Conservation (phyloP, 1,140 invertebrate genomes). For the Lepidurus packardi region DNA sequence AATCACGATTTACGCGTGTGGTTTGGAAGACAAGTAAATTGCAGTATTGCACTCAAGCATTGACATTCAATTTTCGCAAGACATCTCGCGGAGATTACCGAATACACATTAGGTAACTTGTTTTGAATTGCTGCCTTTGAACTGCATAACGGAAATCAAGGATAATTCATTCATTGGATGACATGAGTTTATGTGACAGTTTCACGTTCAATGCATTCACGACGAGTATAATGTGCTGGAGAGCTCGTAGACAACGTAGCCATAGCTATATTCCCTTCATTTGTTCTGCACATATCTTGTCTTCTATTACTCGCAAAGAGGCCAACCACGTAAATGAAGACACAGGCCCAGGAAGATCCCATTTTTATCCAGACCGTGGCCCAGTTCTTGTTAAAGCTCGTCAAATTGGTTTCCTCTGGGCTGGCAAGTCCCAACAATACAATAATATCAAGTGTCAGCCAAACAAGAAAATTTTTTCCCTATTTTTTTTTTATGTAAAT, state of each 20-base stretch:
- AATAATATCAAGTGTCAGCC: conserved; percentile 4
- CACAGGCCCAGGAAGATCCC: conserved; percentile 40
- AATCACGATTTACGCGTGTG: too few relatives aligned
- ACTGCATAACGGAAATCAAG: background rate
- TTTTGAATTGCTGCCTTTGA: background rate
- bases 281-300: background rate
- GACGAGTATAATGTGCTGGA: background rate
- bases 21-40: background rate
- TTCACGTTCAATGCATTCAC: conserved; percentile 31
- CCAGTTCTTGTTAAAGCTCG: conserved; percentile 40
- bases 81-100: conserved; percentile 1
- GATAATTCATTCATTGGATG: background rate
- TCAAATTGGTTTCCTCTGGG: conserved; percentile 38
- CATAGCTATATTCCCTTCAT: background rate
- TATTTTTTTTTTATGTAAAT: background rate
- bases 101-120: background rate
- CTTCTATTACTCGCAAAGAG: conserved; percentile 31
- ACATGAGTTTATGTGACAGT: conserved; percentile 29
- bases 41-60: background rate
- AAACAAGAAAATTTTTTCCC: conserved; percentile 25
- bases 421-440: conserved; percentile 33
- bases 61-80: background rate
- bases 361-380: conserved; percentile 42
- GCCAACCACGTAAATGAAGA: conserved; percentile 39
- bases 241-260: too few relatives aligned